Evolutionary conservation across 1,140 invertebrate genomes (phyloP), one percentile per base, ranked within the genome.

Genomic region (Camponotus pennsylvanicus): DNA sequence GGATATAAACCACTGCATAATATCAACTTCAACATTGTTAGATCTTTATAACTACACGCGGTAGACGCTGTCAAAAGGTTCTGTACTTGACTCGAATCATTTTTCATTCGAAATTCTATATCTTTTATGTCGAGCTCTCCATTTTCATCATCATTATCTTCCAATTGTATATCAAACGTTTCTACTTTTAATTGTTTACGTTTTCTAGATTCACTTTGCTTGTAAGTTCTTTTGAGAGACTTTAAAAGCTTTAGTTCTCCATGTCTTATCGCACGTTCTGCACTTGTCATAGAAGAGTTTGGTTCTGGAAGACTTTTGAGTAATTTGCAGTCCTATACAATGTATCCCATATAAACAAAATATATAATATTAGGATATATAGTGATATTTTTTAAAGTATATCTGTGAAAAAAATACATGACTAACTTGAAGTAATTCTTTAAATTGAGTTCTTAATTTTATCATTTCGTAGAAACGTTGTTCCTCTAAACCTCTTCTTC

Each of bases 381-480:
- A 73, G 49, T 15, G 5, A 37, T 67, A 79, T 67, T 27, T 27
- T 27, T 27, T 69, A 37, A 40, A 42, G 6, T 63, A 27, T 66
- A 37, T 59, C 49, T 69, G 11, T 66, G 27, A 78, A 32, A 52
- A 52, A 34, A 88, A 71, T 34, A 40, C 49, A 67, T 2, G 15
- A 87, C 82, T 79, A 69, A 97, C 97, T 94, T 97, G 96, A 52
- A 99, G 94, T 55, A 99, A 96, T 69, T 98, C 97, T 93, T 97
- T 97, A 93, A 99, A 99, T 94, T 99, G 99, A 55, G 97, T 95
- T 49, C 98, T 96, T 3, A 99, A 94, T 96, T 99, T 99, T 0
- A 97, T 98, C 91, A 99, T 97, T 95, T 99, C 99, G 92, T 99
- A 99, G 93, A 99, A 98, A 73, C 99, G 96, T 93, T 99, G 99